These are phyloP conservation scores for Enteromius treurensis DNA, from an alignment of 2,797 vertebrate species.

Conservation along the genomic window DNA sequence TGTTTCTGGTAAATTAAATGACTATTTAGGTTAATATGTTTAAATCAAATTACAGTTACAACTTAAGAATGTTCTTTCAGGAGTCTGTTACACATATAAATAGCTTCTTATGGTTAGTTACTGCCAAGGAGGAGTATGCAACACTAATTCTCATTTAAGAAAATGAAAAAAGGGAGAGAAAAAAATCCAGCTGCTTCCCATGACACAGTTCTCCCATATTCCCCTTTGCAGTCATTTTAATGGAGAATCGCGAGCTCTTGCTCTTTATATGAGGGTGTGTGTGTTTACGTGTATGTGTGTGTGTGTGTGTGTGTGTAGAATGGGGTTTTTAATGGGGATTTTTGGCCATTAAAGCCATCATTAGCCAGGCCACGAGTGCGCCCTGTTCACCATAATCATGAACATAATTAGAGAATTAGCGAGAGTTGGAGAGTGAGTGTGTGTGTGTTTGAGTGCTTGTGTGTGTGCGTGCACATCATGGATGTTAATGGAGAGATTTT, in stretches of 20 bases:
- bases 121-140: neutral
- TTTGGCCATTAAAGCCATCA: slow-evolving; percentile 60
- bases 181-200: neutral
- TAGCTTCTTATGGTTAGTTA: neutral
- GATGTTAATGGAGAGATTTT: slow-evolving; percentile 56
- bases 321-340: slow-evolving; percentile 50
- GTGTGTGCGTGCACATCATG: slow-evolving; percentile 28
- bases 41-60: neutral
- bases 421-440: slow-evolving; percentile 39
- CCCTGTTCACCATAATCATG: slow-evolving; percentile 63
- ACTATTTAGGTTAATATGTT: neutral
- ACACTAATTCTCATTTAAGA: slow-evolving; percentile 11
- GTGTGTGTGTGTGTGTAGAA: slow-evolving; percentile 24
- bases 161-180: neutral
- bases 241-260: slow-evolving; percentile 5
- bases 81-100: neutral
- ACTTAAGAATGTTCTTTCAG: neutral
- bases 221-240: slow-evolving; percentile 39
- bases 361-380: slow-evolving; percentile 54
- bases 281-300: neutral
- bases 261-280: slow-evolving; percentile 21
- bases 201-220: slow-evolving; percentile 50
- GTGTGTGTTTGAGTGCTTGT: slow-evolving; percentile 38
- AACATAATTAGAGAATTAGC: slow-evolving; percentile 64
- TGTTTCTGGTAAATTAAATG: neutral